Evolutionary conservation across 2,888 invertebrate genomes (phyloP), one percentile per base, ranked within the genome.

Genomic region (Rhopalosiphum nymphaeae): DNA sequence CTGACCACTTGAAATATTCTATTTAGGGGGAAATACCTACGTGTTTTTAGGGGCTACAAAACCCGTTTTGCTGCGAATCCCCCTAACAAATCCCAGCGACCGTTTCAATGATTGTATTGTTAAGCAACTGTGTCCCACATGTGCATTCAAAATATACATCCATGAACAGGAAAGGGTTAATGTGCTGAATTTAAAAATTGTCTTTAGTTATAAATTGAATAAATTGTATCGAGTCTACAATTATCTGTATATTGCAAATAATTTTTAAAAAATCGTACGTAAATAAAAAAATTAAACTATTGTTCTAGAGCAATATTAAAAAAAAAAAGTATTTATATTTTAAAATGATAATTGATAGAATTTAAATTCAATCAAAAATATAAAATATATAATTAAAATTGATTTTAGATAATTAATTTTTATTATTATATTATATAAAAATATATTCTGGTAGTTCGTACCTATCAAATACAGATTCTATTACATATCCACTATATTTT

Each of bases 61-160:
- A 92, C 92, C 87, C 86, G 92, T 92, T 92, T 61, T 85, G n/a
- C 85, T 3, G 46, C 46, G 67, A 88, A 78, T 89, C 89, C 92
- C 92, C 92, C 92, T 53, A 89, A 78, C 67, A 44, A 61, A 92
- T 92, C 61, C 92, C 61, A 3, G 46, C 26, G 87, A 16, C 61
- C 92, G 89, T 93, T 93, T 53, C 92, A 29, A 56, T 10, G 86
- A 86, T 89, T 36, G 88, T 78, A 93, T 93, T 93, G 92, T 93
- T 78, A 78, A n/a, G 36, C 49, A 25, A 56, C 91, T 53, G 36
- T 87, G 92, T 67, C 67, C 67, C 42, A 88, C 36, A 10, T 29
- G 42, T 29, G 53, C 42, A 86, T 57, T 46, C 21, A 78, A 57
- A 78, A 78, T 78, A 86, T 57, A 44, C 25, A n/a, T 91, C 53